A percentile compares a stretch with the other conserved stretches of the same genome.
phyloP scores from a whole-genome alignment of 2,797 vertebrate genomes.

The Pseudochaenichthys georgianus region DNA sequence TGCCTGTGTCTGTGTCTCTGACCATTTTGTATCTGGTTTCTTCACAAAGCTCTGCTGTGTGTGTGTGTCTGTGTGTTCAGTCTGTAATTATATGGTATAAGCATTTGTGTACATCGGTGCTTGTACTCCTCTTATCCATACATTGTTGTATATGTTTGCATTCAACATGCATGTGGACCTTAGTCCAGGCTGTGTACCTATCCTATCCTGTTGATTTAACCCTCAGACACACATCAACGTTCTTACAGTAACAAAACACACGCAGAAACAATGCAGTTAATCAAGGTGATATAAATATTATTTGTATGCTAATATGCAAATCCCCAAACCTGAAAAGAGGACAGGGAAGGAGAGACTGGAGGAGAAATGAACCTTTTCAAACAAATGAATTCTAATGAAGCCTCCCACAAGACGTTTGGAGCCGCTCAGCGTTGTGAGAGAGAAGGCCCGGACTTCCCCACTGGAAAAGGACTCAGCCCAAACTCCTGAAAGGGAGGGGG shows the following conservation, averaged over 20 bases:
- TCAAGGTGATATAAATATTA: conserved; percentile 62
- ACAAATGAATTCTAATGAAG: conserved; percentile 79
- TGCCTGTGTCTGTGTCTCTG: conserved; percentile 45
- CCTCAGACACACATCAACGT: neutral
- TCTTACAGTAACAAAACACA: neutral
- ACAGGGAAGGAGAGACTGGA: conserved; percentile 59
- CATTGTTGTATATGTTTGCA: neutral
- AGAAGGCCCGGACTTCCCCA: conserved; percentile 54
- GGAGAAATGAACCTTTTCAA: conserved; percentile 68
- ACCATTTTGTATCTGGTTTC: conserved; percentile 44
- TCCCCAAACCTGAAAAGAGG: conserved; percentile 28
- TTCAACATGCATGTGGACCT: neutral
- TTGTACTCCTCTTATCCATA: conserved; percentile 3
- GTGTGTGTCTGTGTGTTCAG: neutral
- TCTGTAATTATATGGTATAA: neutral
- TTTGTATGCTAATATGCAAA: conserved; percentile 68
- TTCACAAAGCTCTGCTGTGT: neutral
- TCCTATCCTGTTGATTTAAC: too few relatives aligned
- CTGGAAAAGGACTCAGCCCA: conserved; percentile 58
- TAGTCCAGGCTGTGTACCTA: too few relatives aligned
- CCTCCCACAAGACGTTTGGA: conserved; percentile 63
- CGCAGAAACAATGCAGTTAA: conserved; percentile 37
- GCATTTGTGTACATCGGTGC: neutral
- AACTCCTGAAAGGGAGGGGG: conserved; percentile 67
- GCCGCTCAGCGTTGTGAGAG: conserved; percentile 29